These are phyloP conservation scores for Xenus cinereus DNA, from an alignment of 2,113 vertebrate genomes.

Conservation along the genomic window DNA sequence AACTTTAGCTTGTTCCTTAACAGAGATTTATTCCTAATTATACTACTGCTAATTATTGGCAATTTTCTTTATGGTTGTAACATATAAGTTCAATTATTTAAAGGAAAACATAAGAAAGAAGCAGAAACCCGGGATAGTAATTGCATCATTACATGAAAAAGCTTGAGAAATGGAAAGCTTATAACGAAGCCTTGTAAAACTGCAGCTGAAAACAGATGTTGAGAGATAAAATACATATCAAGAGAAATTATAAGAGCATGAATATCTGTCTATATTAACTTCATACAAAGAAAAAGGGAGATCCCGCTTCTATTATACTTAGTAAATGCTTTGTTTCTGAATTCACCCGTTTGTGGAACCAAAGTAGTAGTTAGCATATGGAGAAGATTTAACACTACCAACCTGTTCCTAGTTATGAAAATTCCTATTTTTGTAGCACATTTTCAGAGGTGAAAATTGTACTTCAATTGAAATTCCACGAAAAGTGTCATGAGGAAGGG, in stretches of 20 bases:
- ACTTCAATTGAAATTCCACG: neutral
- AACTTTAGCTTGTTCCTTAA: constrained; percentile 45
- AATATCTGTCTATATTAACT: neutral
- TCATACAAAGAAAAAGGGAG: neutral
- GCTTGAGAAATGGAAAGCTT: neutral
- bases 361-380: neutral
- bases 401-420: neutral
- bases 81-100: constrained; percentile 10
- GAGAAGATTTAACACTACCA: neutral
- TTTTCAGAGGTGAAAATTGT: neutral
- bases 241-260: neutral
- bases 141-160: neutral
- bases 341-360: neutral
- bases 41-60: constrained; percentile 1
- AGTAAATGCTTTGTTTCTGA: neutral
- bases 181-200: neutral
- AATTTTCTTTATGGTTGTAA: constrained; percentile 44
- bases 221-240: neutral
- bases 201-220: neutral
- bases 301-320: neutral
- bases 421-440: neutral
- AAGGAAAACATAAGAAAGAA: constrained; percentile 2
- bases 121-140: neutral
- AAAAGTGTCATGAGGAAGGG: neutral
- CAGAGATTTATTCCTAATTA: constrained; percentile 41